Evolutionary conservation across 2,113 vertebrate species (phyloP), one percentile per base, ranked within the genome.

Genomic region (Zingel zingel): DNA sequence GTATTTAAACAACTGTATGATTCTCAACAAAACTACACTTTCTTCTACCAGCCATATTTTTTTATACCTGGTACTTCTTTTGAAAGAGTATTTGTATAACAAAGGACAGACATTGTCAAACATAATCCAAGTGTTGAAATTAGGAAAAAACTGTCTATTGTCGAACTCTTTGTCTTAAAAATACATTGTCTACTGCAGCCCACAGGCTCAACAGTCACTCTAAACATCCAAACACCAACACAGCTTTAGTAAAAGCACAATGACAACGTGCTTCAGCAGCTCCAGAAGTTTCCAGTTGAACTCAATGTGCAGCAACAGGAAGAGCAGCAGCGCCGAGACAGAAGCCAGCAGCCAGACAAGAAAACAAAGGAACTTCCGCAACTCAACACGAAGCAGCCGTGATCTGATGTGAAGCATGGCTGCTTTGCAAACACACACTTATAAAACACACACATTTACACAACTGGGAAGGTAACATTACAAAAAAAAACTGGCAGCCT

Each of bases 341-440:
- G 77, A 62, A 83, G 67, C 75, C 79, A 62, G 81, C 74, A 78
- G 85, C 72, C 84, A 91, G 83, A 86, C 86, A 4, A 54, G 53
- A 76, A 91, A 91, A 92, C 89, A 93, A 93, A 92, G 84, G 62
- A 64, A 85, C 93, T 94, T 94, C 93, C 92, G 87, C 85, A 88
- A 82, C 84, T 85, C 85, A 84, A 92, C 93, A 94, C 94, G 95
- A 95, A 94, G 92, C 73, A 57, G 77, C 79, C 54, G 18, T 87
- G 85, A 74, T 30, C 67, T 19, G 50, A 73, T 18, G 70, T 18
- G 53, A 80, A 81, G 89, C 81, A 39, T 70, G 88, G 69, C 88
- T 75, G 77, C 85, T 76, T 65, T 64, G 77, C 72, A 84, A 36
- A 71, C 82, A 81, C 53, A 78, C 68, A 71, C 19, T 21, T 9